phyloP scores from a whole-genome alignment of 2,888 invertebrate genomes.

The Agrochola lychnidis region DNA sequence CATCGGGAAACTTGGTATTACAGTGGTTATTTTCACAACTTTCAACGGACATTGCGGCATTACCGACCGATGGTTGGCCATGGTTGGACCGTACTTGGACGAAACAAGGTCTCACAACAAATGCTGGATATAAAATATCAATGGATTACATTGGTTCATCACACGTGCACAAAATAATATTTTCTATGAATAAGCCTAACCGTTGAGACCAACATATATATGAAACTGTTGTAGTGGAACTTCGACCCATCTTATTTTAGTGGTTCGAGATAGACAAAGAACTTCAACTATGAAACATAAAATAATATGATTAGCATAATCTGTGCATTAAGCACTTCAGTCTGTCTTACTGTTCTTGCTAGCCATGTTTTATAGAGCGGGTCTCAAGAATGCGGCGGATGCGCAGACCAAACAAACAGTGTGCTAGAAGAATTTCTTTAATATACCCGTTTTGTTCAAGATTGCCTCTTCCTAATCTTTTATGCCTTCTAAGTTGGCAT shows the following conservation, averaged over 20 bases:
- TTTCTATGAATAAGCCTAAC: background rate
- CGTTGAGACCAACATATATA: background rate
- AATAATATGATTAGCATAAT: constrained; percentile 62
- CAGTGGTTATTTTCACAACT: too few relatives aligned
- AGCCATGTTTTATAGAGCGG: constrained; percentile 27
- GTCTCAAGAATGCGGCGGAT: constrained; percentile 7
- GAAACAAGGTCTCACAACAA: too few relatives aligned
- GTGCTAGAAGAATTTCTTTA: background rate
- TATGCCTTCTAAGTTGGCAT: background rate
- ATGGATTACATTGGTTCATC: background rate
- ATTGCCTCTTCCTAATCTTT: background rate
- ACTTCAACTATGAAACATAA: constrained; percentile 56
- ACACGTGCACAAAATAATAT: background rate
- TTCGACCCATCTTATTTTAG: background rate
- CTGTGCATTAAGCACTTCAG: constrained; percentile 49
- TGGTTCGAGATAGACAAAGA: constrained; percentile 40
- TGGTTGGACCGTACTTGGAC: too few relatives aligned
- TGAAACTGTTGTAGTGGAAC: background rate
- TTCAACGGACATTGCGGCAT: too few relatives aligned
- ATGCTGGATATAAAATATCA: background rate
- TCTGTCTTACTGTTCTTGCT: constrained; percentile 29
- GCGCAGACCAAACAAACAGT: constrained; percentile 5
- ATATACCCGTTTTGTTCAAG: background rate
- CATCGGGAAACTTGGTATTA: too few relatives aligned
- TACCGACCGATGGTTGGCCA: too few relatives aligned